These are phyloP conservation scores for Nyctereutes procyonoides DNA, from an alignment of 2,113 vertebrate genomes.

Conservation along the genomic window DNA sequence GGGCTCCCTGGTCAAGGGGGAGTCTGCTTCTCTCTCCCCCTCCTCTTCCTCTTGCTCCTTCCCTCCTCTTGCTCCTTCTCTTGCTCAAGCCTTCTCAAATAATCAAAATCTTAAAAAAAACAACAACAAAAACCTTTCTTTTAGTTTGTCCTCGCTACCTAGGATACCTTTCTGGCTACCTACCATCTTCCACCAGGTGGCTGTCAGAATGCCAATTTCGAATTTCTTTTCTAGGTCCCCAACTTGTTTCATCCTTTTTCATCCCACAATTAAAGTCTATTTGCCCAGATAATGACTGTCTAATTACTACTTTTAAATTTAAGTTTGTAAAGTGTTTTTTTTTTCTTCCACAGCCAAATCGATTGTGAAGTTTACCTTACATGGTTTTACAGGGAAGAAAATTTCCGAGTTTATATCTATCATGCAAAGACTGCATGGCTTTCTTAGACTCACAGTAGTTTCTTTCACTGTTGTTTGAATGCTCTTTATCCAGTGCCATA, in stretches of 20 bases:
- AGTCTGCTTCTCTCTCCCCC: too few species aligned
- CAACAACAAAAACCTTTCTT: not conserved
- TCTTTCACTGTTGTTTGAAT: not conserved
- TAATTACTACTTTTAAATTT: not conserved
- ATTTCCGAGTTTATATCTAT: not conserved
- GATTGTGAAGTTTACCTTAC: not conserved
- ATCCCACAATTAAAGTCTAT: not conserved
- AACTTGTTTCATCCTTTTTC: not conserved
- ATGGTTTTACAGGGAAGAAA: not conserved
- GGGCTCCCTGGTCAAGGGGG: too few species aligned
- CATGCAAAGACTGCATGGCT: not conserved
- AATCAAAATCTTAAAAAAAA: too few species aligned
- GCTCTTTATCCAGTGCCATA: not conserved
- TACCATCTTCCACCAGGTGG: not conserved
- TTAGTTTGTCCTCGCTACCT: not conserved
- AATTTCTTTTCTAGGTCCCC: not conserved
- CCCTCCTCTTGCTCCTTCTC: too few species aligned
- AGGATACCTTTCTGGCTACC: not conserved
- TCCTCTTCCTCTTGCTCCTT: too few species aligned
- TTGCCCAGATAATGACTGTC: not conserved
- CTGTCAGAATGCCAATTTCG: not conserved
- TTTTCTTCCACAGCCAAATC: not conserved
- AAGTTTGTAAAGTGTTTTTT: not conserved
- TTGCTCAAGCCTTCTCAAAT: too few species aligned
- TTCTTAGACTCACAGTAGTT: not conserved